A percentile compares a stretch with the other conserved stretches of the same genome.
Conservation (phyloP, 2,888 invertebrate genomes). For the Patella pellucida region DNA sequence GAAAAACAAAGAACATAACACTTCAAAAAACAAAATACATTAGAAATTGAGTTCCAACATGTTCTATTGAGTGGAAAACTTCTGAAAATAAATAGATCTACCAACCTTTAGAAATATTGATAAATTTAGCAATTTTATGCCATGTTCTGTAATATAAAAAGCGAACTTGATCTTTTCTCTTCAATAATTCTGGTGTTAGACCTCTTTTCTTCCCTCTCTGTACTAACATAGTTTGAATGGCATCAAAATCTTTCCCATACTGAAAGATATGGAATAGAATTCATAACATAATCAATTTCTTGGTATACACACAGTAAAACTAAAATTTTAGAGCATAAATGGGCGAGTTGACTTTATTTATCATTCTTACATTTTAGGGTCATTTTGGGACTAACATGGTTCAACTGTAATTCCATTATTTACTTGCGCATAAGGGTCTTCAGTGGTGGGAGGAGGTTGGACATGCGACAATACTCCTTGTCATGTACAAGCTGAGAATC, state of each 20-base stretch:
- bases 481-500: not conserved
- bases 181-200: slow-evolving; percentile 74
- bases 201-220: slow-evolving; percentile 88
- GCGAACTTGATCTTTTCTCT: slow-evolving; percentile 94
- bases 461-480: no score
- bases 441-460: no score
- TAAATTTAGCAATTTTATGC: slow-evolving; percentile 91
- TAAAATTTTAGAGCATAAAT: not conserved
- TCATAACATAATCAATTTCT: not conserved
- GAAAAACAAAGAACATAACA: no score
- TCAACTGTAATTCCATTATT: no score
- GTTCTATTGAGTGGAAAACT: no score
- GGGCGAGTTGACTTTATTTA: not conserved
- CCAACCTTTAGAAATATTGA: not conserved
- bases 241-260: slow-evolving; percentile 95
- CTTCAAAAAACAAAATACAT: no score
- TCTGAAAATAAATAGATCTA: not conserved
- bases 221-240: slow-evolving; percentile 87
- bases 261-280: slow-evolving; percentile 37
- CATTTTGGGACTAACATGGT: not conserved
- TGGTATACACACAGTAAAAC: no score
- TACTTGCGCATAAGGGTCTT: no score
- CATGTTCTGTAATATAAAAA: slow-evolving; percentile 95
- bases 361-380: not conserved
- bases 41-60: no score